These are phyloP conservation scores for Diadophis punctatus DNA, from an alignment of 2,113 vertebrate species.

Conservation along the genomic window DNA sequence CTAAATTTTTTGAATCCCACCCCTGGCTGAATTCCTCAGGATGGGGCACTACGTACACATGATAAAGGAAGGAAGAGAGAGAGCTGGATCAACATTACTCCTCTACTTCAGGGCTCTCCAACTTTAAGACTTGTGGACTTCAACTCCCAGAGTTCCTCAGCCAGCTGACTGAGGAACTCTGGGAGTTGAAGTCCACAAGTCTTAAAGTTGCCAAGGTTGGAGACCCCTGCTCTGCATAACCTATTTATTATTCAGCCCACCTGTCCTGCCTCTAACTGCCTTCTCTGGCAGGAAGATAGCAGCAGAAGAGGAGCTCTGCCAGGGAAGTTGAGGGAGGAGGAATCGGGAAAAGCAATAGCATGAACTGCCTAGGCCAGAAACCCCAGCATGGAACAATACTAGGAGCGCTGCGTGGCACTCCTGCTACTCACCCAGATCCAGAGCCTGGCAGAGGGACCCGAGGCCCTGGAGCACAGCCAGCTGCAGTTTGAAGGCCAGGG, in stretches of 20 bases:
- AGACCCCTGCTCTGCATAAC: too few relatives aligned
- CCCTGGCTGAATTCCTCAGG: too few relatives aligned
- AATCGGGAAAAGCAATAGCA: background rate
- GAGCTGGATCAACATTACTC: background rate
- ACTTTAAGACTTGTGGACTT: too few relatives aligned
- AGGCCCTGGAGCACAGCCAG: constrained; percentile 85
- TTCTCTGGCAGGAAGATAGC: background rate
- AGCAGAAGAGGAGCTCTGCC: background rate
- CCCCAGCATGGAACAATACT: background rate
- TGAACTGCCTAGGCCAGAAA: background rate
- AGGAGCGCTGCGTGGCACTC: background rate
- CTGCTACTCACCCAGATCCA: constrained; percentile 82
- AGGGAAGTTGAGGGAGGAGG: background rate
- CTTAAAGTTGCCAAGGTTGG: too few relatives aligned
- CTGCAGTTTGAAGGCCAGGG: constrained; percentile 88
- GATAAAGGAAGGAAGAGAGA: background rate
- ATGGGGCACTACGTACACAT: background rate
- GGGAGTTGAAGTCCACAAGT: too few relatives aligned
- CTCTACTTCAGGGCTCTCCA: too few relatives aligned
- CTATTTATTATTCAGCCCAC: too few relatives aligned
- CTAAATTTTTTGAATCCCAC: too few relatives aligned
- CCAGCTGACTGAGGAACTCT: too few relatives aligned
- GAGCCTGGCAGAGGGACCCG: constrained; percentile 78
- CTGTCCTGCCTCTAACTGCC: too few relatives aligned
- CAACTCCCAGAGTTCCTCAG: too few relatives aligned